Evolutionary conservation across 1,140 invertebrate genomes (phyloP).

Genomic region (Eumaeus atala): DNA sequence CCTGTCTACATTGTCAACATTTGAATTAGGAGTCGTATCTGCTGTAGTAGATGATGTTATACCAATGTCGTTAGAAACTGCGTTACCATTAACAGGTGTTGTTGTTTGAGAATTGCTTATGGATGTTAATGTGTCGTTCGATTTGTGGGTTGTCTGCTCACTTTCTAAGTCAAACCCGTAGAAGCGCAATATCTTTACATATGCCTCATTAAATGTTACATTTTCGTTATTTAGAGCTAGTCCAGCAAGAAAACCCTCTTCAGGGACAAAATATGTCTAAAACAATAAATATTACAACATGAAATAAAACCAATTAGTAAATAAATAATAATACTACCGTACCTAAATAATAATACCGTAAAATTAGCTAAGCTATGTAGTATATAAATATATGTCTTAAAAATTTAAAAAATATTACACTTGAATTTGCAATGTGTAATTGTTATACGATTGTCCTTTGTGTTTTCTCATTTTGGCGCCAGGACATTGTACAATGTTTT

Average conservation of each 20-base stretch:
- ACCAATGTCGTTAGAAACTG: not conserved
- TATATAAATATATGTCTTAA: too few species aligned
- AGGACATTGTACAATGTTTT: too few species aligned
- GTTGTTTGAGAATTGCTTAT: constrained; percentile 14
- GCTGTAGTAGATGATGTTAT: constrained; percentile 24
- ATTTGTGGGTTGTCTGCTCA: constrained; percentile 35
- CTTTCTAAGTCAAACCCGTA: constrained; percentile 83
- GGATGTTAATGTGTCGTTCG: constrained; percentile 16
- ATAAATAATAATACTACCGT: too few species aligned
- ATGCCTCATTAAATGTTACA: constrained; percentile 80
- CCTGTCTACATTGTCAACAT: constrained; percentile 37
- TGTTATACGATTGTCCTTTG: too few species aligned
- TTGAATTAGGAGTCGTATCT: constrained; percentile 46
- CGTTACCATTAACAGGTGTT: constrained; percentile 12
- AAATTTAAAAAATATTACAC: too few species aligned
- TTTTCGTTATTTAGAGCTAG: constrained; percentile 85
- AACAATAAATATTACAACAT: constrained; percentile 20
- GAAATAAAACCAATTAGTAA: too few species aligned
- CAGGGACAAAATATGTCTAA: constrained; percentile 87
- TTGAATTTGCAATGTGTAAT: too few species aligned
- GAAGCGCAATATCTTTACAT: constrained; percentile 81
- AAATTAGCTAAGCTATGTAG: too few species aligned
- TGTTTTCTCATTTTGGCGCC: too few species aligned
- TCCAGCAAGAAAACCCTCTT: constrained; percentile 85
- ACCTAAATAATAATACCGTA: too few species aligned